Evolutionary conservation across 2,797 vertebrate genomes (phyloP), one percentile per base, ranked within the genome.

Genomic region (Sebastes umbrosus): DNA sequence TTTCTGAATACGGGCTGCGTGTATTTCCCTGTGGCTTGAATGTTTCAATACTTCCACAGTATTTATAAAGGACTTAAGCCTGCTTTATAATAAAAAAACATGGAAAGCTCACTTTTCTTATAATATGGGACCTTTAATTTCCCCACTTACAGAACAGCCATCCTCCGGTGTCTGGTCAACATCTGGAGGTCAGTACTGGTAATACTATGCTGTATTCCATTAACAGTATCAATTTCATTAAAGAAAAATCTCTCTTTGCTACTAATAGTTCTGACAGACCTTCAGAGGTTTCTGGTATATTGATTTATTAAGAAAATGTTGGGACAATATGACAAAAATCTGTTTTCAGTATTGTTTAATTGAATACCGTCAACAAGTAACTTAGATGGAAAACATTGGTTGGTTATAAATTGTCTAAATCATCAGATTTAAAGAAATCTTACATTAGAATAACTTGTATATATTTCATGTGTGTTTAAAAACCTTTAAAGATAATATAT

Each of bases 271-370:
- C 3, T 25, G 63, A 58, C 5, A 18, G 4, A 32, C 4, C 20
- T 59, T 34, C 10, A 29, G 46, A 8, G 9, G 4, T 22, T 66
- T 36, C 24, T 24, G 10, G 11, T 58, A 16, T 32, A 24, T 31
- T 67, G 6, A 36, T 79, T 46, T 52, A 76, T 43, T 29, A 24
- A 31, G 9, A 9, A 84, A 32, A 39, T 66, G 5, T 58, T 34
- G 24, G 70, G n/a, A 70, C 8, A 72, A 9, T 24, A 20, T 77
- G 39, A 70, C 32, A 73, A 77, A 57, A 4, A 57, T 59, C 8
- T 10, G 4, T 64, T 24, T 32, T 82, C 12, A 36, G 10, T 20
- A 36, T 52, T 57, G 18, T 77, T 86, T 73, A 77, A 50, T 74
- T 81, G 22, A 80, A 63, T 22, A 78, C 14, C 3, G 29, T 27